These are phyloP conservation scores for Bucco capensis DNA, from an alignment of 2,113 vertebrate species.

Conservation along the genomic window DNA sequence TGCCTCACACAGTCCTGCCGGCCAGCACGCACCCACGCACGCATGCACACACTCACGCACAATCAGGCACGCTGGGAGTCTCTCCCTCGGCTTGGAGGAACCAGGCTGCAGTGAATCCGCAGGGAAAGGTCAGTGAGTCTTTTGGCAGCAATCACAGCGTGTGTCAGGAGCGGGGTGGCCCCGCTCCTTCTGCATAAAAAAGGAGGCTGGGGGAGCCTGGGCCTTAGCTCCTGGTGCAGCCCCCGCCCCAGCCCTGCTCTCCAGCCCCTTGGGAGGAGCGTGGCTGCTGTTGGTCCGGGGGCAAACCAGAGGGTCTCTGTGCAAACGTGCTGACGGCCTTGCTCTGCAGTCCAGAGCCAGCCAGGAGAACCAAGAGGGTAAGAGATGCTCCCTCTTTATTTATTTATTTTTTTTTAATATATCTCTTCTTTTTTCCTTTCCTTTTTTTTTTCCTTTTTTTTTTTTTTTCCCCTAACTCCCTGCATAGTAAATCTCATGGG, in stretches of 20 bases:
- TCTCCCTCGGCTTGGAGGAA: slow-evolving; percentile 68
- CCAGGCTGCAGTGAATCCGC: slow-evolving; percentile 43
- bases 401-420: slow-evolving; percentile 12
- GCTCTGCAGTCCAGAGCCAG: slow-evolving; percentile 41
- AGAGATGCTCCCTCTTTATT: slow-evolving; percentile 51
- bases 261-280: not conserved
- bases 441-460: not conserved
- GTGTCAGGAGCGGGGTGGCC: slow-evolving; percentile 59
- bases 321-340: slow-evolving; percentile 73
- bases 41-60: slow-evolving; percentile 53
- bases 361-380: slow-evolving; percentile 57
- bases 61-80: slow-evolving; percentile 53
- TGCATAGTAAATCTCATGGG: slow-evolving; percentile 54
- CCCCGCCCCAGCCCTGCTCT: slow-evolving; percentile 19
- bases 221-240: not conserved
- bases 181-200: slow-evolving; percentile 69
- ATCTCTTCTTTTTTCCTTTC: not conserved
- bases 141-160: slow-evolving; percentile 75
- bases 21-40: slow-evolving; percentile 64
- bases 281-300: slow-evolving; percentile 51
- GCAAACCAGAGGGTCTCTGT: slow-evolving; percentile 69
- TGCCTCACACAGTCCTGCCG: slow-evolving; percentile 68
- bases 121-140: slow-evolving; percentile 62
- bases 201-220: slow-evolving; percentile 25
- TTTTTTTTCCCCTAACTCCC: slow-evolving; percentile 58